Evolutionary conservation across 1,140 invertebrate genomes (phyloP).

Genomic region (Sycophaga agraensis): DNA sequence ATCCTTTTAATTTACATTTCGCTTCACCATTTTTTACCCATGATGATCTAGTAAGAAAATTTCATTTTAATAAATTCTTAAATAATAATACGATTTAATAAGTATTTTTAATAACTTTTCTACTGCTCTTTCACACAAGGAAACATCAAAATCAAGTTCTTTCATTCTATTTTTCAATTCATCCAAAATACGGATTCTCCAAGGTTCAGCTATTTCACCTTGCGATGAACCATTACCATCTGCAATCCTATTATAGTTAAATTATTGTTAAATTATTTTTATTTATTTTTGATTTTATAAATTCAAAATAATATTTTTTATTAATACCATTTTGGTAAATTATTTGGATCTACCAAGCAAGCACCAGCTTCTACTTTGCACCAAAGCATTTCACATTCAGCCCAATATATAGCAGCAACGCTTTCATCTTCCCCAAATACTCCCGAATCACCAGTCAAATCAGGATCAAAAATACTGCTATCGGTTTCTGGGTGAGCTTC

Average conservation of each 20-base stretch:
- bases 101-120: conserved; percentile 61
- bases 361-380: conserved; percentile 78
- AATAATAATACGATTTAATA: neutral
- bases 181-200: conserved; percentile 74
- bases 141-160: conserved; percentile 57
- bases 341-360: conserved; percentile 67
- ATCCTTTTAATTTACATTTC: conserved; percentile 65
- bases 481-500: conserved; percentile 81
- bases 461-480: conserved; percentile 75
- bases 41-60: conserved; percentile 61
- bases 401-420: conserved; percentile 68
- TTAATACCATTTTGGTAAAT: conserved; percentile 74
- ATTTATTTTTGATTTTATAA: neutral
- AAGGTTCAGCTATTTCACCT: conserved; percentile 69
- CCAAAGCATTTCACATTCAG: conserved; percentile 76
- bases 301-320: neutral
- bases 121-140: conserved; percentile 71
- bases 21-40: conserved; percentile 81
- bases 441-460: conserved; percentile 67
- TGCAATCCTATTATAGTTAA: conserved; percentile 53
- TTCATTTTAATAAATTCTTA: neutral
- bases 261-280: neutral
- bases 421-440: conserved; percentile 76
- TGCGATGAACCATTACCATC: conserved; percentile 62
- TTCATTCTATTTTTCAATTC: conserved; percentile 65